These are phyloP conservation scores for Drosophila putrida DNA, from an alignment of 2,888 invertebrate species.

Conservation along the genomic window DNA sequence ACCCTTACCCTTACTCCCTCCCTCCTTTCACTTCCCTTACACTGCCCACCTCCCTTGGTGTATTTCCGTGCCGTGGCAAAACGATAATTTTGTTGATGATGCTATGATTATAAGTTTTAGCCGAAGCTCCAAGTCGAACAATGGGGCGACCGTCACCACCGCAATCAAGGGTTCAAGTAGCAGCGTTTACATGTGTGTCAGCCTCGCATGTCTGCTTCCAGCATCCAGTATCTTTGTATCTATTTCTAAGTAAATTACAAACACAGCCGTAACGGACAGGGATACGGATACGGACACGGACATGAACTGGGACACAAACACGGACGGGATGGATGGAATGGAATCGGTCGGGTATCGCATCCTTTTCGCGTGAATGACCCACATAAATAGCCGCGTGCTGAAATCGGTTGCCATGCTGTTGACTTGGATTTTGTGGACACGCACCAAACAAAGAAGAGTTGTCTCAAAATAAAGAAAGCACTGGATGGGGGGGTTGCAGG, in stretches of 20 bases:
- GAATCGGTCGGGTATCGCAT: conserved; percentile 38
- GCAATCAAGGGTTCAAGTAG: conserved; percentile 69
- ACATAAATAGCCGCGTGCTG: conserved; percentile 64
- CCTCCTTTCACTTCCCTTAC: too few species aligned
- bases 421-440: conserved; percentile 58
- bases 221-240: conserved; percentile 59
- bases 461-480: conserved; percentile 11
- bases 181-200: conserved; percentile 53
- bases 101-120: conserved; percentile 78
- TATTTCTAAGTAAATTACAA: conserved; percentile 74
- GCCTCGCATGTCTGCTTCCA: conserved; percentile 11
- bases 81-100: conserved; percentile 78
- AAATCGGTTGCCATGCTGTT: conserved; percentile 4
- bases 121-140: conserved; percentile 55
- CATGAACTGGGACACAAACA: conserved; percentile 13
- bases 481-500: too few species aligned
- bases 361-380: conserved; percentile 74
- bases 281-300: too few species aligned
- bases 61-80: conserved; percentile 55
- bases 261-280: conserved; percentile 5
- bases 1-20: too few species aligned
- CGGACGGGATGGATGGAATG: neutral
- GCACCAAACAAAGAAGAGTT: conserved; percentile 52
- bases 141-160: conserved; percentile 57
- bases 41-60: neutral